Conservation (phyloP, 1,140 invertebrate genomes). For the Drosophila kurseongensis region DNA sequence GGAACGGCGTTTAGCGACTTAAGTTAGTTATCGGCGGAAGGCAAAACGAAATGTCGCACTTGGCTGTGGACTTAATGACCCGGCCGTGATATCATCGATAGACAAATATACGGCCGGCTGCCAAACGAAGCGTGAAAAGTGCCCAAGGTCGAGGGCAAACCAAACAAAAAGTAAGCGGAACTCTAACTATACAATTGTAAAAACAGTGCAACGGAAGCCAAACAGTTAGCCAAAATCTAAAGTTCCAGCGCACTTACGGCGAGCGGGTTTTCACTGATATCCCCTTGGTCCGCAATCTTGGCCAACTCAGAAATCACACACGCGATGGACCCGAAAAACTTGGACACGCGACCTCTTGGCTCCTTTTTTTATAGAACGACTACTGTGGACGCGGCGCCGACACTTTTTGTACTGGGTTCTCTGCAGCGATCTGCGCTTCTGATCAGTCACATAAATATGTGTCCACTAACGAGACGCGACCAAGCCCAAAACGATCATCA, state of each 20-base stretch:
- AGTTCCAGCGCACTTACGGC: constrained; percentile 63
- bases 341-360: constrained; percentile 22
- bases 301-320: constrained; percentile 10
- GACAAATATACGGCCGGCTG: constrained; percentile 22
- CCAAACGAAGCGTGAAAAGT: constrained; percentile 69
- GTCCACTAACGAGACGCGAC: constrained; percentile 41
- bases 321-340: constrained; percentile 1
- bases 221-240: constrained; percentile 11
- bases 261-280: constrained; percentile 52
- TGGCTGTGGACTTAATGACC: constrained; percentile 29
- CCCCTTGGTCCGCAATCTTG: constrained; percentile 66
- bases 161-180: constrained; percentile 17
- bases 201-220: constrained; percentile 19
- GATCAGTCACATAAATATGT: constrained; percentile 51
- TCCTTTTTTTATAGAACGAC: constrained; percentile 7
- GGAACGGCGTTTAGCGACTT: constrained; percentile 46
- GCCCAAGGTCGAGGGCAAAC: constrained; percentile 50
- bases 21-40: constrained; percentile 42
- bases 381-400: constrained; percentile 23
- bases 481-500: constrained; percentile 52
- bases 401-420: constrained; percentile 54
- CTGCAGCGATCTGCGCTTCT: constrained; percentile 24
- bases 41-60: constrained; percentile 48
- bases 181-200: constrained; percentile 14
- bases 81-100: constrained; percentile 59